Evolutionary conservation across 2,888 invertebrate species (phyloP), one percentile per base, ranked within the genome.

Genomic region (Thysanoteuthis rhombus): DNA sequence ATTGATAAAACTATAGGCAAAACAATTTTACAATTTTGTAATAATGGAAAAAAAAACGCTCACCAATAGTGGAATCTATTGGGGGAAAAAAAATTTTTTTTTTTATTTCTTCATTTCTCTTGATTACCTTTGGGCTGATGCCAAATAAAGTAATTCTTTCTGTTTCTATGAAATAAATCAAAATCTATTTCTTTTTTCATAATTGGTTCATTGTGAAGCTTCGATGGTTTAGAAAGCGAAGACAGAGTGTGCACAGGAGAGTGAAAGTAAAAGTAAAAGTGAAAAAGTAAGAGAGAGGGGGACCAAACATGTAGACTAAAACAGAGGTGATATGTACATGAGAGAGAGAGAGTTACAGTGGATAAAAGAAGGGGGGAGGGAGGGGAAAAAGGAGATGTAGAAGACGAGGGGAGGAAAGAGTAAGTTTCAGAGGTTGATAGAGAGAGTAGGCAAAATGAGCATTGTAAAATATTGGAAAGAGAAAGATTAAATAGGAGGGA

Each of bases 381-480:
- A 22, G 1, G 58, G 0, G 58, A 32, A 1, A 58, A 58, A 2
- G 28, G 58, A 25, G 22, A 52, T 52, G 52, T 16, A 12, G 22
- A 58, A 25, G 25, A 58, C 28, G 58, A 58, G 58, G 28, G 28
- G 32, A 58, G 36, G 25, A n/a, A 16, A 12, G 16, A 8, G 12
- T 1, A 36, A n/a, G 4, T 5, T 22, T 1, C 22, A n/a, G n/a
- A 75, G 4, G 36, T n/a, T 10, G 0, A 75, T 2, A n/a, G 0
- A 0, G 8, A n/a, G 12, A n/a, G 0, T 2, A n/a, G 16, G 36
- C 12, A n/a, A n/a, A n/a, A n/a, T 8, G 12, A 75, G 10, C 16
- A 36, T n/a, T 75, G 4, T 3, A n/a, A 10, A 75, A 75, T n/a
- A 75, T 1, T 32, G 75, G n/a, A 16, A n/a, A 75, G n/a, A n/a